Base-by-base conservation (phyloP, 2,888 invertebrate species). In the Lycia hirtaria region DNA sequence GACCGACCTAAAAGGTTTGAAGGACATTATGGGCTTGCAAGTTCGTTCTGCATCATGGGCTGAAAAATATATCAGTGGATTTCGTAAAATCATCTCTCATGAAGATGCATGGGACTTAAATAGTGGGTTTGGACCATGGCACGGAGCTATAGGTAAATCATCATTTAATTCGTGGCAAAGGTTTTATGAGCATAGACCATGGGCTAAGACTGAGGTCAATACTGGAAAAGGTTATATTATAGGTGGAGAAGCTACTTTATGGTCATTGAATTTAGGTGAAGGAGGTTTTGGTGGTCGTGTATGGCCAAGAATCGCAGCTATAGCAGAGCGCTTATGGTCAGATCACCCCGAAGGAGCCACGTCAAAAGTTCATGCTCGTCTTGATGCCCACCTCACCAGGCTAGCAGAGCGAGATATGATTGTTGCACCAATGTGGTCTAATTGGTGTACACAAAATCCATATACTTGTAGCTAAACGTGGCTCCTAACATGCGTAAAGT, bases 91-190 rank as follows among this genome's bases (percentile, higher is more conserved):
- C 48, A 86, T 96, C 61, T 96, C 96, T 5, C 96, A 97, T 78
- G 96, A 96, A 48, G 96, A 97, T 73, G 95, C 95, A 4, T 96
- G 96, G 96, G 96, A 97, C 80, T 92, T 97, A 65, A 97, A 97
- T 76, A 96, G 95, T 71, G 97, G 97, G 0, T 95, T 94, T 69
- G 96, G 96, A 5, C 93, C 93, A 49, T 97, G 97, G 97, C 88
- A 96, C 35, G 95, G 95, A 2, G 95, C 95, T 52, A 95, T 94
- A 0, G 95, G 95, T 43, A 96, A 96, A 69, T 94, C 95, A 20
- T 96, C 96, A 0, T 97, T 96, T 81, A 94, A 95, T 65, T 95
- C 96, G 9, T 97, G 97, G 97, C 97, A 97, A 77, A 94, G 94
- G 24, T 93, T 97, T 15, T 97, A 97, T 79, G 95, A 95, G 75